A percentile compares a stretch with the other conserved stretches of the same genome.
Evolutionary conservation across 2,888 invertebrate genomes (phyloP).

Genomic region (Thelaira solivaga): DNA sequence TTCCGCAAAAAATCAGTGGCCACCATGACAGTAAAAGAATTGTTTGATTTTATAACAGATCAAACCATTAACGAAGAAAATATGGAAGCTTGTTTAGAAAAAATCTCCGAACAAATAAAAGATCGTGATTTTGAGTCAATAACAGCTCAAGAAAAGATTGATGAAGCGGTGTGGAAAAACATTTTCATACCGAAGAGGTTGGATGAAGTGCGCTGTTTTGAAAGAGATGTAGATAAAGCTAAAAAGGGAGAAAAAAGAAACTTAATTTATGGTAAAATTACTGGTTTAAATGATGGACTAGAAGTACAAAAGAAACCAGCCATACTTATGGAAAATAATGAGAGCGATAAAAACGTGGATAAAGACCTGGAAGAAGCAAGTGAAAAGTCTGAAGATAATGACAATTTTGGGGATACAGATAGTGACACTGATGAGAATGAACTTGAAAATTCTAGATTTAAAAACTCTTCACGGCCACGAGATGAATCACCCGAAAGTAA

Average conservation of each 20-base stretch:
- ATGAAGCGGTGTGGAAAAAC: slow-evolving; percentile 95
- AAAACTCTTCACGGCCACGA: slow-evolving; percentile 83
- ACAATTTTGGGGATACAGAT: too few relatives aligned
- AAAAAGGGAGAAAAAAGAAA: slow-evolving; percentile 85
- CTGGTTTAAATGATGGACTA: slow-evolving; percentile 88
- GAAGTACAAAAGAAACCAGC: slow-evolving; percentile 85
- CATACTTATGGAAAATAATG: slow-evolving; percentile 75
- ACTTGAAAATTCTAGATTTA: slow-evolving; percentile 79
- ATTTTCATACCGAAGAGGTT: slow-evolving; percentile 95
- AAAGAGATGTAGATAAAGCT: slow-evolving; percentile 89
- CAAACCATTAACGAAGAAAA: slow-evolving; percentile 86
- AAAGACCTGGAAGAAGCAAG: neutral
- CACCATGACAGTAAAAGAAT: slow-evolving; percentile 92
- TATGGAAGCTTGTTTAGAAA: slow-evolving; percentile 88
- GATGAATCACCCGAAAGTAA: slow-evolving; percentile 89
- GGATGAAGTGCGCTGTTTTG: slow-evolving; percentile 88
- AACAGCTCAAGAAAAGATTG: slow-evolving; percentile 86
- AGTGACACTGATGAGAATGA: slow-evolving; percentile 56
- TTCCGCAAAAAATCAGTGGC: slow-evolving; percentile 93
- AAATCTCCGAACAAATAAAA: slow-evolving; percentile 83
- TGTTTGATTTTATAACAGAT: slow-evolving; percentile 98
- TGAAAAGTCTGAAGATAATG: slow-evolving; percentile 63
- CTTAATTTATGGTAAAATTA: slow-evolving; percentile 90
- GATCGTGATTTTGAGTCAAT: slow-evolving; percentile 81
- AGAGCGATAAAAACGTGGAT: slow-evolving; percentile 45